Percentiles rank a stretch among this genome's conserved stretches.
Evolutionary conservation across 1,140 invertebrate species (phyloP).

Genomic region (Sesamia nonagrioides): DNA sequence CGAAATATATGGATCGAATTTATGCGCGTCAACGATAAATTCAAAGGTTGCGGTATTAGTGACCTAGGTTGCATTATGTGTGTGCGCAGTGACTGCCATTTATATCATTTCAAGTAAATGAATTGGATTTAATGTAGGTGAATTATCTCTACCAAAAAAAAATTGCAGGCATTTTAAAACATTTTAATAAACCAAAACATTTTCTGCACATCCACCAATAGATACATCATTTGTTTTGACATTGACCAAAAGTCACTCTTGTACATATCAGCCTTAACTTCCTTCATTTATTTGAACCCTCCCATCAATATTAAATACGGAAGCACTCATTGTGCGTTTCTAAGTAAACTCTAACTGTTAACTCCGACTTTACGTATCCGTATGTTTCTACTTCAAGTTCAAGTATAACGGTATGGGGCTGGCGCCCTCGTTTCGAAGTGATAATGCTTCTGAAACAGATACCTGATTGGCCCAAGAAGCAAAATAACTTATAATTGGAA

Average conservation of each 20-base stretch:
- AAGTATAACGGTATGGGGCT: conserved; percentile 66
- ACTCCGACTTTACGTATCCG: conserved; percentile 36
- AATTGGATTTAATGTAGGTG: conserved; percentile 12
- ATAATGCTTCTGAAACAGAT: conserved; percentile 74
- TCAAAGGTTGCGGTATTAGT: conserved; percentile 24
- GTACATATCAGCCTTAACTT: not conserved
- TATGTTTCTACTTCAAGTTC: conserved; percentile 68
- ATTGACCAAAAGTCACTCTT: not conserved
- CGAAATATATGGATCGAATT: conserved; percentile 45
- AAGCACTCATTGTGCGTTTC: conserved; percentile 19
- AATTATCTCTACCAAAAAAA: not conserved
- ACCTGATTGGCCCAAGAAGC: conserved; percentile 65
- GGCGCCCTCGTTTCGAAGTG: conserved; percentile 74
- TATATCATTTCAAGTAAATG: not conserved
- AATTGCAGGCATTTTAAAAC: not conserved
- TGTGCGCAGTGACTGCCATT: conserved; percentile 22
- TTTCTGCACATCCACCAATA: not conserved
- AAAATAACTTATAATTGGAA: conserved; percentile 73
- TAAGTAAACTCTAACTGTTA: conserved; percentile 23
- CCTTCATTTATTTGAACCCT: conserved; percentile 3
- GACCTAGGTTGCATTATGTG: conserved; percentile 24
- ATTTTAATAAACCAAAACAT: not conserved
- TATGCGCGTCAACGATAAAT: conserved; percentile 41
- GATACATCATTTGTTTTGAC: not conserved
- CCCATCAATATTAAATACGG: conserved; percentile 30